A percentile compares a stretch with the other conserved stretches of the same genome.
These are phyloP conservation scores for Neofelis nebulosa DNA, from an alignment of 2,113 vertebrate species.

Conservation along the genomic window DNA sequence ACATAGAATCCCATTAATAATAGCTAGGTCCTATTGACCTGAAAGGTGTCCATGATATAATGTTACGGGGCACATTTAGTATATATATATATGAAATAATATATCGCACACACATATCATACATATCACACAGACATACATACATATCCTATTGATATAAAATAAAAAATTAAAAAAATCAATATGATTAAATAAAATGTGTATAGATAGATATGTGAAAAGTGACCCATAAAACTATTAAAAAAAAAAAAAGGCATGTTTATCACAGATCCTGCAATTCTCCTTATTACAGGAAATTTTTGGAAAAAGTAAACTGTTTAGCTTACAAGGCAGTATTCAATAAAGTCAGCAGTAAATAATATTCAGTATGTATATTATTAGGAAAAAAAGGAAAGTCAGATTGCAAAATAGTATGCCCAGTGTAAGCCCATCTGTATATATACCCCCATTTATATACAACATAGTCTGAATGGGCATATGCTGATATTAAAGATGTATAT, in stretches of 20 bases:
- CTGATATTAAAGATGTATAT: neutral
- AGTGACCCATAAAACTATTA: neutral
- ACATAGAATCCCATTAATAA: neutral
- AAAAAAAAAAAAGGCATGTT: neutral
- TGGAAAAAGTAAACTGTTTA: neutral
- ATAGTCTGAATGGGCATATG: neutral
- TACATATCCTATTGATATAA: neutral
- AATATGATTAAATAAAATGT: constrained; percentile 30
- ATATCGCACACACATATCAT: neutral
- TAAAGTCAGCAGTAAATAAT: neutral
- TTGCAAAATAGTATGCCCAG: neutral
- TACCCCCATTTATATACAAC: neutral
- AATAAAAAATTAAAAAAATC: constrained; percentile 1
- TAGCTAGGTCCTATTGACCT: neutral
- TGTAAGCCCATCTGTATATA: neutral
- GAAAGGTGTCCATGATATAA: neutral
- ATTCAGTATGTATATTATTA: neutral
- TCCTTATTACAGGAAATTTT: neutral
- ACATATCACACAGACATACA: neutral
- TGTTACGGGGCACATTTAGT: neutral
- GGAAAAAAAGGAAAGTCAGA: neutral
- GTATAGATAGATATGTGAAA: neutral
- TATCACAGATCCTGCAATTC: neutral
- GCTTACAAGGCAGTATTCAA: neutral
- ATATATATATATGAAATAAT: neutral